These are phyloP conservation scores for Mustelus asterias DNA, from an alignment of 2,113 vertebrate species.

Conservation along the genomic window DNA sequence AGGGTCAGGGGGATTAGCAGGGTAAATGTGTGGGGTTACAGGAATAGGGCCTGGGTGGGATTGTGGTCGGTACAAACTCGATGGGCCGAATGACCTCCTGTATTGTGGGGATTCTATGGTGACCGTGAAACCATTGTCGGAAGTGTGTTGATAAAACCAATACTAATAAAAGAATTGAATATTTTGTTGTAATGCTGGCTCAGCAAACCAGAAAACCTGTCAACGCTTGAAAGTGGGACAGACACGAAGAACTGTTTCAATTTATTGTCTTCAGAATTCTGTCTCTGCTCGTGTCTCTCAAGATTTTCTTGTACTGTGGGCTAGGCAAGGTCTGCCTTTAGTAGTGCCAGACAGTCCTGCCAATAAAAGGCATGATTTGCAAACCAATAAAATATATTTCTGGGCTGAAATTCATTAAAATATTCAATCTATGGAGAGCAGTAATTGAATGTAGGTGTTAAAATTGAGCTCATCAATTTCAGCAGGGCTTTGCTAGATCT, in stretches of 20 bases:
- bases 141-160: background rate
- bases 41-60: too few species aligned
- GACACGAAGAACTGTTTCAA: background rate
- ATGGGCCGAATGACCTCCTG: too few species aligned
- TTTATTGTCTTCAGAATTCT: background rate
- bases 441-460: background rate
- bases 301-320: background rate
- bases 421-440: background rate
- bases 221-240: background rate
- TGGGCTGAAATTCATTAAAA: background rate
- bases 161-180: background rate
- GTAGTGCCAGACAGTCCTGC: background rate
- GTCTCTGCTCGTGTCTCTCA: too few species aligned
- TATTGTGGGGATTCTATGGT: too few species aligned
- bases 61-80: too few species aligned
- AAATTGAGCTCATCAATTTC: background rate
- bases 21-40: too few species aligned
- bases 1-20: too few species aligned
- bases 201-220: background rate
- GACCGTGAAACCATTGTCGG: background rate
- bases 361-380: background rate
- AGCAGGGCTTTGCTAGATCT: background rate
- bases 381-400: background rate
- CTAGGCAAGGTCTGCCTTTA: background rate
- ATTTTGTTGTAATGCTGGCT: background rate